Evolutionary conservation across 2,797 vertebrate species (phyloP), one percentile per base, ranked within the genome.

Genomic region (Silurus aristotelis): DNA sequence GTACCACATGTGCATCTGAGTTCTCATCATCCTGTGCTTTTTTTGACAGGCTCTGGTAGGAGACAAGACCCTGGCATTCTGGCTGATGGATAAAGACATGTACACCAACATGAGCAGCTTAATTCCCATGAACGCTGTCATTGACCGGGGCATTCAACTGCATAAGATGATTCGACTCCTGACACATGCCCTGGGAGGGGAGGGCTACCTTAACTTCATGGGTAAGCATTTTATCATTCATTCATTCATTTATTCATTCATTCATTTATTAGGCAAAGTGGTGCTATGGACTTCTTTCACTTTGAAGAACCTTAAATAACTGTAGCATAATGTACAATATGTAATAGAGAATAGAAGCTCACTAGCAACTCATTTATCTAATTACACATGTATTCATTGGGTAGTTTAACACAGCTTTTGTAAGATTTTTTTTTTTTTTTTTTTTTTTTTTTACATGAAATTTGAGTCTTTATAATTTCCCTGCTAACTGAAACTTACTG

Each of bases 11-110:
- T 81, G 76, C 64, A 38, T 38, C 38, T 83, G 13, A 80, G 27
- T 78, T 80, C 48, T 61, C 66, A 76, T 79, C 73, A 84, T 80
- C 80, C 61, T 84, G 64, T 61, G 31, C 87, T 48, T 89, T 88
- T 67, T 88, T 67, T 83, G 85, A 0, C 3, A 99, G 98, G 98
- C 98, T 0, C 95, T 99, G 58, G 98, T 99, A 86, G 98, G 98
- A 43, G 98, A 99, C 93, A 99, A 99, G 94, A 95, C 95, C 0
- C 91, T 99, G 92, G 98, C 98, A 0, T 99, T 99, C 93, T 97
- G 98, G 95, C 91, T 99, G 93, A 99, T 99, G 98, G 98, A 99
- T 94, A 97, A 98, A 80, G 97, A 99, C 93, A 99, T 99, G 98
- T 99, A 99, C 91, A 97, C 96, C 86, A 97, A 96, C 94, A 99